Conservation (phyloP, 53 echinoderm and acorn worm genomes). For the Zoroaster sp. region DNA sequence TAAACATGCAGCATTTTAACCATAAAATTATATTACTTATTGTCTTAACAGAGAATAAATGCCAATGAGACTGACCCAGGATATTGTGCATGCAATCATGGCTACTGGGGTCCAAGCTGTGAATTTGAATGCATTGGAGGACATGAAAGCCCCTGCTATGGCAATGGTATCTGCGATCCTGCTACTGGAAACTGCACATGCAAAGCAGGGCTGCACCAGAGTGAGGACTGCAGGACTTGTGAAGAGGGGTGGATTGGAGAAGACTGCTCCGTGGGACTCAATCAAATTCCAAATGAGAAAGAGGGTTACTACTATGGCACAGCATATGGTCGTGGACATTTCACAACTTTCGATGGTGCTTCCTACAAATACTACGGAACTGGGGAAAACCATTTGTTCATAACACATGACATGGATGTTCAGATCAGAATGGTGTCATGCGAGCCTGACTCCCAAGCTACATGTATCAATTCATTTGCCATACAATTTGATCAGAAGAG, state of each 20-base stretch:
- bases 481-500: conserved; percentile 21
- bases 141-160: conserved; percentile 71
- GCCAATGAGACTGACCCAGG: conserved; percentile 68
- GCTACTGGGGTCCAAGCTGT: conserved; percentile 90
- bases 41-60: conserved; percentile 14
- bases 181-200: conserved; percentile 75
- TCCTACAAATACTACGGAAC: conserved; percentile 72
- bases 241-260: conserved; percentile 67
- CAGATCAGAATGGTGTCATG: conserved; percentile 77
- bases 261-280: conserved; percentile 77
- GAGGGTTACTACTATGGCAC: conserved; percentile 55
- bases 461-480: conserved; percentile 82
- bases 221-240: conserved; percentile 74
- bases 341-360: conserved; percentile 88
- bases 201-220: conserved; percentile 48
- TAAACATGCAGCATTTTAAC: no score
- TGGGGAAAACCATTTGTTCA: conserved; percentile 72
- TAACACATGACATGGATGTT: conserved; percentile 44
- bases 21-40: neutral
- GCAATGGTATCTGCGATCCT: conserved; percentile 77
- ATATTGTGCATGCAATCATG: conserved; percentile 73
- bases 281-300: conserved; percentile 9
- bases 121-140: conserved; percentile 83
- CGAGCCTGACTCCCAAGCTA: conserved; percentile 36
- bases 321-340: conserved; percentile 81